Evolutionary conservation across 2,797 vertebrate species (phyloP), one percentile per base, ranked within the genome.

Genomic region (Sandelia bainsii): DNA sequence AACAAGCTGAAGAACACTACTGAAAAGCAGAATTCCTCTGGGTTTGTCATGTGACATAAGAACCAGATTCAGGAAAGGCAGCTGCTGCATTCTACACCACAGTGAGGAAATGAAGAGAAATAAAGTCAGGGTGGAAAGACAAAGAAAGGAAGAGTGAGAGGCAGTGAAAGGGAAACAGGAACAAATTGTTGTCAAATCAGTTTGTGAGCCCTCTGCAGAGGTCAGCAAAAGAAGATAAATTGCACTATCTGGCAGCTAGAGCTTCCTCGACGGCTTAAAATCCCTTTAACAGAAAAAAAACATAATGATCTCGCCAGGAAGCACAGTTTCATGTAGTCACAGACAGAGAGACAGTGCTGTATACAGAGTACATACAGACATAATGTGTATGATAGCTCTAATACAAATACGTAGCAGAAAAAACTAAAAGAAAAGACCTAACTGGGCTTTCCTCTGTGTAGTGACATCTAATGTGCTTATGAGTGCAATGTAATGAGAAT

Each of bases 151-250:
- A 69, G 61, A 76, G 54, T 51, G n/a, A 53, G 25, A 72, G 57
- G 62, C 50, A 4, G 46, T 6, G 8, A 75, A 32, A 48, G 39
- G 64, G 29, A 76, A 70, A 70, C 44, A 53, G 75, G 69, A 84
- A 79, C 69, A 77, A 78, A 82, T 64, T 74, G 80, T 71, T 82
- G 83, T 85, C 57, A 69, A 81, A 82, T 91, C 65, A 78, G 79
- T 73, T 72, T 79, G 67, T 34, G 44, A 76, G 56, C 40, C 32
- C 64, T 76, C 62, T 60, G 69, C 0, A 8, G 62, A 76, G 77
- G 61, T 82, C 72, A 74, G 57, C 48, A 63, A 40, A 75, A 49
- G 69, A 76, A 80, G 78, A 83, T 77, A 51, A 83, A 87, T 45
- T 65, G 54, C 49, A 27, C 34, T 50, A 62, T 82, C 58, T 84